Evolutionary conservation across 2,888 invertebrate species (phyloP), one percentile per base, ranked within the genome.

Genomic region (Tetramorium bicarinatum): DNA sequence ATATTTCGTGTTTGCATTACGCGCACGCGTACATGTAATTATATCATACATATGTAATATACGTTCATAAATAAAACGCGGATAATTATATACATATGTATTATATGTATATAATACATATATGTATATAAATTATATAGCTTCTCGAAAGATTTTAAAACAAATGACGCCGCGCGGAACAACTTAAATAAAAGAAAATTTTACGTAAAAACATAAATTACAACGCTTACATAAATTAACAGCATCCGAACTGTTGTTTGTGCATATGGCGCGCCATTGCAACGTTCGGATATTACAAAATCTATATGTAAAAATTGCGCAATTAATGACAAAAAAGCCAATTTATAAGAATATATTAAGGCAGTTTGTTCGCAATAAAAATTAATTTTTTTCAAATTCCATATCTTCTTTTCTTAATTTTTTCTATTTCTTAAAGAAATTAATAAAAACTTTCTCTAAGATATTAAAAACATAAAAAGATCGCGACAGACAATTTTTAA

Each of bases 271-370:
- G 49, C 29, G 76, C 56, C 11, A 54, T 80, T 71, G 61, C 25
- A 87, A 81, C 11, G 47, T 76, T 71, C 8, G 8, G 41, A 64
- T 52, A 54, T 54, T 38, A 25, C 49, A 25, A 86, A 80, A 64
- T 8, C 25, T 56, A 88, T 56, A 88, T 56, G 80, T 84, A 76
- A 74, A 82, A 77, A 64, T 76, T 83, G 69, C 85, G 85, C 69
- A 61, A 75, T 80, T 9, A 56, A 44, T 13, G 49, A 56, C 13
- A 25, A 69, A 29, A 8, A 44, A 66, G 21, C 2, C 21, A 59
- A 47, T 56, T 62, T 21, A 66, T 66, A 66, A 47, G 25, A 29
- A 18, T 44, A 54, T 13, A 34, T 34, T 34, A 47, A 56, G n/a
- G n/a, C n/a, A 69, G 8, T 59, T 47, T 71, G 13, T 79, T 44